Percentiles rank a stretch among this genome's conserved stretches.
phyloP scores from a whole-genome alignment of 2,797 vertebrate species.

The Myotis pilosus region DNA sequence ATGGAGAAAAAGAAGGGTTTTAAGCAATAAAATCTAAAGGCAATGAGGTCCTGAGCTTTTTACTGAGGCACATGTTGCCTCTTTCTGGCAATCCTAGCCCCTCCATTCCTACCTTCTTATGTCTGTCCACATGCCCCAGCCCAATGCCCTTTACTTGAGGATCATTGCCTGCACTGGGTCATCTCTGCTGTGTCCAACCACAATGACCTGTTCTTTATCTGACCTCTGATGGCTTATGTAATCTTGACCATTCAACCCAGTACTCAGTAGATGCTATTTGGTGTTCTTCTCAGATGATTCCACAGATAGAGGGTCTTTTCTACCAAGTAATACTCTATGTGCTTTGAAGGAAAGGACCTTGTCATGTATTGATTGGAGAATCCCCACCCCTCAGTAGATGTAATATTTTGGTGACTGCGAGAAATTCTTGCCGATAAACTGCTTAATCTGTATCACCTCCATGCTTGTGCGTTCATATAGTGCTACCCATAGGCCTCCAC shows the following conservation, averaged over 20 bases:
- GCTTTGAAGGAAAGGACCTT: background rate
- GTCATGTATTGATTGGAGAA: background rate
- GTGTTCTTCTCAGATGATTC: background rate
- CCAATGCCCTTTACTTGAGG: background rate
- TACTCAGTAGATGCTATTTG: background rate
- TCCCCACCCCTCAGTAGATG: background rate
- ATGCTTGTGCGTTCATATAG: background rate
- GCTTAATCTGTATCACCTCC: background rate
- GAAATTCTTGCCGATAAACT: background rate
- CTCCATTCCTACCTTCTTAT: background rate
- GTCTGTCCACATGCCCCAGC: fast-evolving
- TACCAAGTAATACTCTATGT: background rate
- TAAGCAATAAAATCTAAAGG: background rate
- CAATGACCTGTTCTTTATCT: background rate
- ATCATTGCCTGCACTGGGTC: background rate
- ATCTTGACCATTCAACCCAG: background rate
- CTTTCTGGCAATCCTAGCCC: background rate
- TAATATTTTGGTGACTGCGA: background rate
- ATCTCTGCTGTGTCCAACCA: background rate
- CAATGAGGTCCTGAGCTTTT: background rate
- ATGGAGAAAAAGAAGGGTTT: background rate
- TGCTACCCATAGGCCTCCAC: background rate
- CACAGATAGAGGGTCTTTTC: background rate
- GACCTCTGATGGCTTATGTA: background rate
- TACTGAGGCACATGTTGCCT: background rate